A percentile compares a stretch with the other conserved stretches of the same genome.
phyloP scores from a whole-genome alignment of 2,797 vertebrate species.

The Sphenodon punctatus region DNA sequence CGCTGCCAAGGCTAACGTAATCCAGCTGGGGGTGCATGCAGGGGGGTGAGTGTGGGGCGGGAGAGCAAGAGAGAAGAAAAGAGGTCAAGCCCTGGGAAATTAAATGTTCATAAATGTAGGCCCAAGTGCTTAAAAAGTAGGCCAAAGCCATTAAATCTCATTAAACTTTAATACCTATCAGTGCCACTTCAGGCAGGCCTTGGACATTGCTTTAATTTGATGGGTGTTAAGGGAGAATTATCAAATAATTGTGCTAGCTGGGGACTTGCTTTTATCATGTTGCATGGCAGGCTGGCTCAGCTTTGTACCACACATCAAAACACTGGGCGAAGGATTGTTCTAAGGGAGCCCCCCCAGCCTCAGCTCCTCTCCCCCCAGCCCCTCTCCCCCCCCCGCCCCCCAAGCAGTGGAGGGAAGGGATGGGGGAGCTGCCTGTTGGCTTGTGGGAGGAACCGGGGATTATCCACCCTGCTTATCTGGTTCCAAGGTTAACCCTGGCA shows the following conservation, averaged over 20 bases:
- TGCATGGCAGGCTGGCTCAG: slow-evolving; percentile 39
- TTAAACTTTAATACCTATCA: slow-evolving; percentile 82
- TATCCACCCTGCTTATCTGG: neutral
- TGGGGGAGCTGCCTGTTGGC: accelerated
- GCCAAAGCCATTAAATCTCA: slow-evolving; percentile 81
- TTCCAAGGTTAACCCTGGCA: neutral
- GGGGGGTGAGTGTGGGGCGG: neutral
- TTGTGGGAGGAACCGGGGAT: neutral
- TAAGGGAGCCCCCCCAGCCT: too few relatives aligned
- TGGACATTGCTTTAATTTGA: slow-evolving; percentile 75
- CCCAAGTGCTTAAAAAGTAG: slow-evolving; percentile 72
- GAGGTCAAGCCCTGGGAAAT: slow-evolving; percentile 75
- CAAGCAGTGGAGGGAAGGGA: neutral
- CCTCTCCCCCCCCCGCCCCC: neutral
- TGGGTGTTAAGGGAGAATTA: slow-evolving; percentile 79
- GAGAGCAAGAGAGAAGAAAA: slow-evolving; percentile 16
- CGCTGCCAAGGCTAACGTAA: slow-evolving; percentile 75
- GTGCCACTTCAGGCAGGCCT: slow-evolving; percentile 70
- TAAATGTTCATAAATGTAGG: slow-evolving; percentile 77
- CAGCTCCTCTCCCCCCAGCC: too few relatives aligned
- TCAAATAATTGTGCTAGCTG: slow-evolving; percentile 68
- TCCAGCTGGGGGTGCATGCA: slow-evolving; percentile 70
- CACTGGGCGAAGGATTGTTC: slow-evolving; percentile 24
- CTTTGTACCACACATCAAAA: slow-evolving; percentile 53
- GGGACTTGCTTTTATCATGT: slow-evolving; percentile 67